Evolutionary conservation across 2,113 vertebrate species (phyloP), one percentile per base, ranked within the genome.

Genomic region (Cygnus atratus): DNA sequence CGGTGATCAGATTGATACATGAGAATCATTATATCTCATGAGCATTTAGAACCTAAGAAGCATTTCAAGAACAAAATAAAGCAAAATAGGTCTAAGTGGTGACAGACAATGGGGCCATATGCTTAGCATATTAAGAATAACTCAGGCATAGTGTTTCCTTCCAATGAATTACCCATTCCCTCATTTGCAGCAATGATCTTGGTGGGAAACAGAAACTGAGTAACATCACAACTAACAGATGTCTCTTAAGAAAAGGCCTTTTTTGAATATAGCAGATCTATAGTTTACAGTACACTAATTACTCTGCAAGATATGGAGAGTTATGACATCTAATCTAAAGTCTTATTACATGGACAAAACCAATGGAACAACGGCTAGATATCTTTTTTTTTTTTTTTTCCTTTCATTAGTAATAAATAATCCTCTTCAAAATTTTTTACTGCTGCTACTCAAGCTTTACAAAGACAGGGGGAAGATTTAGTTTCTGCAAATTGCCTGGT

Each of bases 151-250:
- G 25, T 31, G 25, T 66, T 82, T 94, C 25, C 65, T 93, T 73
- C 65, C 83, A 84, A 12, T 50, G 65, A 84, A 31, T n/a, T 94
- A 76, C 13, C 16, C 37, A 52, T 87, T 94, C 52, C 54, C 19
- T 77, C 63, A 67, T 63, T 92, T 88, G n/a, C 52, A 59, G 2
- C 35, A 17, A 63, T 35, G 55, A 92, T 63, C 48, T 81, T 94
- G 29, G 54, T 87, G 54, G 39, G 74, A 91, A 92, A 80, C 17
- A 90, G 80, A 86, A 92, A 72, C 5, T 88, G 86, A 93, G 28
- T 80, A 63, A 57, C 50, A 90, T 80, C 67, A 55, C 55, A 93
- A 88, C 28, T 77, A 92, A 83, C 63, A 94, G 88, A 86, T 91
- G 84, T 80, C 59, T 77, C 83, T 87, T 59, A 87, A 87, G 75